Evolutionary conservation across 2,888 invertebrate species (phyloP).

Genomic region (Yponomeuta sedellus): DNA sequence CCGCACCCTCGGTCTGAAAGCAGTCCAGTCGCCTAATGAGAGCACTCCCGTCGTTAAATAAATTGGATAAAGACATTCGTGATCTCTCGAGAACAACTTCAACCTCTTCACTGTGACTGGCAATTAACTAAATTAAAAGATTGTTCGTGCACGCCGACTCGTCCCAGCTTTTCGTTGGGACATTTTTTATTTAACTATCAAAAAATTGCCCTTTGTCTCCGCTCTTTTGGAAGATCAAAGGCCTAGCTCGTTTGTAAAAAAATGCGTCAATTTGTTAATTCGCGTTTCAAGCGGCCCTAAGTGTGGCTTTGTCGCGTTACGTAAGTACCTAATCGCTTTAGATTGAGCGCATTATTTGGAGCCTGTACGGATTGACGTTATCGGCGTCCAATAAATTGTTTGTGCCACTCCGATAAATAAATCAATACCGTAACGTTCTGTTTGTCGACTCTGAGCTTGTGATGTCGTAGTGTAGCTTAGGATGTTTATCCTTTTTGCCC

Average conservation of each 20-base stretch:
- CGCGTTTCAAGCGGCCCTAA: background rate
- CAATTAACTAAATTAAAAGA: conserved; percentile 76
- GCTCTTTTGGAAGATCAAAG: conserved; percentile 23
- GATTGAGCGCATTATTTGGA: conserved; percentile 41
- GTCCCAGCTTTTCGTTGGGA: conserved; percentile 42
- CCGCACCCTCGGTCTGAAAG: conserved; percentile 1
- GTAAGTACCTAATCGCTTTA: conserved; percentile 2
- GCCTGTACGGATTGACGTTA: conserved; percentile 49
- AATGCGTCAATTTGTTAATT: conserved; percentile 11
- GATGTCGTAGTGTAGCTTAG: background rate
- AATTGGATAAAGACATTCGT: conserved; percentile 76
- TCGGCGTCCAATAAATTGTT: conserved; percentile 56
- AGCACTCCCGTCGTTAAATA: conserved; percentile 72
- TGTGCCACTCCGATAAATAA: conserved; percentile 44
- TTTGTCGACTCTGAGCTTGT: conserved; percentile 4
- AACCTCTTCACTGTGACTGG: conserved; percentile 69
- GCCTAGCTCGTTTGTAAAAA: conserved; percentile 27
- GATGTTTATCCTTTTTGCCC: no score
- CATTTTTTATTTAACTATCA: conserved; percentile 32
- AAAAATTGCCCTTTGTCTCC: conserved; percentile 25
- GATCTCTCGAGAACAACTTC: conserved; percentile 73
- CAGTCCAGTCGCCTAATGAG: conserved; percentile 50
- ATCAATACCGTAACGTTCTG: conserved; percentile 29
- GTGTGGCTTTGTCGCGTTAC: background rate
- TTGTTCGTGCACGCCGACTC: conserved; percentile 64